A percentile compares a stretch with the other conserved stretches of the same genome.
These are phyloP conservation scores for Catharus minimus DNA, from an alignment of 2,113 vertebrate genomes.

Conservation along the genomic window DNA sequence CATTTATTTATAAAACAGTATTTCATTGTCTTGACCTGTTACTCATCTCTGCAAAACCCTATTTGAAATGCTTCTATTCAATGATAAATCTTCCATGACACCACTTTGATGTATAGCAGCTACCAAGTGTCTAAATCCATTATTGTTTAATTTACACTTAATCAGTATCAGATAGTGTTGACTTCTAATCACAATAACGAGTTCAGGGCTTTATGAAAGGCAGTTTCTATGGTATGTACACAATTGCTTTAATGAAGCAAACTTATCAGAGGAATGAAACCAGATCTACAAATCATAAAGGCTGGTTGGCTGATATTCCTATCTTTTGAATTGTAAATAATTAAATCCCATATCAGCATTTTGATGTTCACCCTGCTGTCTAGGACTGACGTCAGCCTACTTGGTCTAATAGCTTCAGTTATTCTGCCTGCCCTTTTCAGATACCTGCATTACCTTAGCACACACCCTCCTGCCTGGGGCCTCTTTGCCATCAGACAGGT, in stretches of 20 bases:
- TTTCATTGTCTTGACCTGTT: neutral
- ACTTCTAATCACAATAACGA: neutral
- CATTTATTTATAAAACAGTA: neutral
- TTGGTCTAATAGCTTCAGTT: neutral
- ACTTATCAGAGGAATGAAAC: neutral
- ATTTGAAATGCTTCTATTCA: neutral
- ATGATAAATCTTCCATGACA: neutral
- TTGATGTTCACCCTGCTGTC: neutral
- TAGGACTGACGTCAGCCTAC: neutral
- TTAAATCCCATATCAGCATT: neutral
- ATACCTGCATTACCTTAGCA: neutral
- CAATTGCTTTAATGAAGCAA: neutral
- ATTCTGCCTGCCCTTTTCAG: neutral
- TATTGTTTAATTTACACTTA: neutral
- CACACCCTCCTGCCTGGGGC: neutral
- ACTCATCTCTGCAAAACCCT: neutral
- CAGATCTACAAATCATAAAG: neutral
- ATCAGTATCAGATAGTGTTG: neutral
- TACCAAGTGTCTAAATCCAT: neutral
- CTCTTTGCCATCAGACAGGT: neutral
- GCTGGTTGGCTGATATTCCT: neutral
- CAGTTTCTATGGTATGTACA: neutral
- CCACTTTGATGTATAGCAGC: neutral
- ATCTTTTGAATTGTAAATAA: neutral
- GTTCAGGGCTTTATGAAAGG: neutral